Evolutionary conservation across 92 coral and sea anemone species (phyloP).

Genomic region (Zoanthus gigantus): DNA sequence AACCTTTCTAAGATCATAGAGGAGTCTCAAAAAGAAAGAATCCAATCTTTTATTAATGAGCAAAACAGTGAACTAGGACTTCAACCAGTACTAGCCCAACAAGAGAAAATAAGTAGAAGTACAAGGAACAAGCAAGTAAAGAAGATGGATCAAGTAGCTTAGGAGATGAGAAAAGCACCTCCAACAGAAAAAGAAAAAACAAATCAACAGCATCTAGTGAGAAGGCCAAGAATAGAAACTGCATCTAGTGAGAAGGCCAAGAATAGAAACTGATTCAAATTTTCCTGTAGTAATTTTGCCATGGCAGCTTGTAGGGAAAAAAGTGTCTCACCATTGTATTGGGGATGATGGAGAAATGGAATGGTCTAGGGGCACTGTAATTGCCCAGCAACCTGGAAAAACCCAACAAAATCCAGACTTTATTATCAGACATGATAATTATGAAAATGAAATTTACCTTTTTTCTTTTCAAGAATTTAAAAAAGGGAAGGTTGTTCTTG

Average conservation of each 20-base stretch:
- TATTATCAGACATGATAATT: slow-evolving; percentile 38
- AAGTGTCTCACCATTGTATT: slow-evolving; percentile 41
- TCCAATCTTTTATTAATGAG: too few species aligned
- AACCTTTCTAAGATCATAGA: too few species aligned
- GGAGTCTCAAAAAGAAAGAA: too few species aligned
- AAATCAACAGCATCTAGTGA: neutral
- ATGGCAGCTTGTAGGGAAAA: slow-evolving; percentile 14
- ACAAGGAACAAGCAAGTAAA: slow-evolving; percentile 16
- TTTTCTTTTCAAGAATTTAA: slow-evolving; percentile 44
- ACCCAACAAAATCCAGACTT: slow-evolving; percentile 39
- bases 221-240: slow-evolving; percentile 8
- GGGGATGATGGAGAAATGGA: slow-evolving; percentile 29
- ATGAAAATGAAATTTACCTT: neutral
- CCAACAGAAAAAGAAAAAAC: neutral
- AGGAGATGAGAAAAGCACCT: neutral
- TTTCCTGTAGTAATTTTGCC: slow-evolving; percentile 20
- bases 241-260: slow-evolving; percentile 11
- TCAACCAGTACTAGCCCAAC: slow-evolving; percentile 36
- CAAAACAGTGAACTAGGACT: neutral
- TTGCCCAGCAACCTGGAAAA: slow-evolving; percentile 34
- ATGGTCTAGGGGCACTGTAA: slow-evolving; percentile 45
- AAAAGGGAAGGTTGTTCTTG: neutral
- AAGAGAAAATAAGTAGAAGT: neutral
- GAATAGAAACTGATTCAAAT: neutral
- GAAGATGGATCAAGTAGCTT: neutral